Evolutionary conservation across 2,888 invertebrate species (phyloP).

Genomic region (Pimpla rufipes): DNA sequence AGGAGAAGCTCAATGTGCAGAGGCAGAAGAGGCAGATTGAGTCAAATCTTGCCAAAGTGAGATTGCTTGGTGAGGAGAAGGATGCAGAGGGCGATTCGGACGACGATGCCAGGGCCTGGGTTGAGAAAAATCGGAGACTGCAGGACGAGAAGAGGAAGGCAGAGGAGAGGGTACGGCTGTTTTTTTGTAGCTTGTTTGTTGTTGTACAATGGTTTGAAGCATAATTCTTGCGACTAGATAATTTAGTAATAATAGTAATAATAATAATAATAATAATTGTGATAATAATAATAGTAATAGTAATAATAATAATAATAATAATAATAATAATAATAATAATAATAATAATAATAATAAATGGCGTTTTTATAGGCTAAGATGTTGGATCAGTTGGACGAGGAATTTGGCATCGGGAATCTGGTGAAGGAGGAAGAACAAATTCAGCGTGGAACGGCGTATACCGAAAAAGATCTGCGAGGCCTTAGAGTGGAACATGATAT

Average conservation of each 20-base stretch:
- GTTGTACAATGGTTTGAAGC: neutral
- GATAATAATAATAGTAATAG: no score
- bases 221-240: neutral
- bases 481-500: conserved; percentile 95
- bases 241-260: neutral
- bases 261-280: neutral
- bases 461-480: conserved; percentile 91
- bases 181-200: neutral
- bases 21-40: conserved; percentile 93
- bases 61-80: conserved; percentile 89
- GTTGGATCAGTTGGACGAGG: conserved; percentile 97
- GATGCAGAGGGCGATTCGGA: conserved; percentile 87
- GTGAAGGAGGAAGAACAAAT: conserved; percentile 91
- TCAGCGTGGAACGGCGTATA: conserved; percentile 89
- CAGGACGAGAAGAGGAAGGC: conserved; percentile 94
- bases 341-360: neutral
- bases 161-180: conserved; percentile 89
- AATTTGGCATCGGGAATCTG: conserved; percentile 95
- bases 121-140: conserved; percentile 91
- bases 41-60: conserved; percentile 88
- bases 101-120: conserved; percentile 93
- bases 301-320: neutral
- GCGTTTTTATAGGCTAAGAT: conserved; percentile 91
- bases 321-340: neutral
- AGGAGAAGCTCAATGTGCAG: conserved; percentile 91